Percentiles rank a stretch among this genome's conserved stretches.
Evolutionary conservation across 2,113 vertebrate genomes (phyloP).

Genomic region (Osmerus mordax): DNA sequence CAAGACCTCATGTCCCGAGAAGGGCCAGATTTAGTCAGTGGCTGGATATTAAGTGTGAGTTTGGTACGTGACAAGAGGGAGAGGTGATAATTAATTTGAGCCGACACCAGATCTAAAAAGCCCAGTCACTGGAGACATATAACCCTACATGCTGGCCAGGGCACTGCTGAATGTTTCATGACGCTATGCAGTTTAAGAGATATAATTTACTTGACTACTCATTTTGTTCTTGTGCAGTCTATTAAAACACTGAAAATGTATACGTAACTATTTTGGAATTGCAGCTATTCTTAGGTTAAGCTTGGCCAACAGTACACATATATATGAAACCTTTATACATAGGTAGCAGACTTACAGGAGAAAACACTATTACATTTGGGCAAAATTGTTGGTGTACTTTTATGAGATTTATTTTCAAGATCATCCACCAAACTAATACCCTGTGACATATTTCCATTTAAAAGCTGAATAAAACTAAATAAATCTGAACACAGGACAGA

Average conservation of each 20-base stretch:
- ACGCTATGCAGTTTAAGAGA: slow-evolving; percentile 46
- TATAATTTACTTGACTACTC: slow-evolving; percentile 41
- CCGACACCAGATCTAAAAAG: slow-evolving; percentile 51
- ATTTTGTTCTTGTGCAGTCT: slow-evolving; percentile 28
- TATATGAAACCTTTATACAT: not conserved
- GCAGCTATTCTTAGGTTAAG: not conserved
- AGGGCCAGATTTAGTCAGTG: slow-evolving; percentile 45
- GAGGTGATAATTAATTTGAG: slow-evolving; percentile 59
- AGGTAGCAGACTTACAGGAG: not conserved
- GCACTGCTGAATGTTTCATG: slow-evolving; percentile 28
- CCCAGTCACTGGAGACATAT: slow-evolving; percentile 40
- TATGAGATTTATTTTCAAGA: too few relatives aligned
- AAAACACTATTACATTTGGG: too few relatives aligned
- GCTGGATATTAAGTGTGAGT: slow-evolving; percentile 55
- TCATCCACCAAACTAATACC: too few relatives aligned
- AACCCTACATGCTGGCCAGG: slow-evolving; percentile 39
- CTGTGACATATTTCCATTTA: too few relatives aligned
- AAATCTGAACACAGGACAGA: too few relatives aligned
- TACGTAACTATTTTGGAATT: slow-evolving; percentile 10
- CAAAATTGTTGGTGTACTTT: too few relatives aligned
- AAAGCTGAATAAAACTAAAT: too few relatives aligned
- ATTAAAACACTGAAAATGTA: slow-evolving; percentile 25
- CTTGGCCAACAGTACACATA: not conserved
- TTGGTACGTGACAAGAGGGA: slow-evolving; percentile 41
- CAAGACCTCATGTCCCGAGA: slow-evolving; percentile 36